Evolutionary conservation across 2,113 vertebrate genomes (phyloP).

Genomic region (Oceanodroma tethys): DNA sequence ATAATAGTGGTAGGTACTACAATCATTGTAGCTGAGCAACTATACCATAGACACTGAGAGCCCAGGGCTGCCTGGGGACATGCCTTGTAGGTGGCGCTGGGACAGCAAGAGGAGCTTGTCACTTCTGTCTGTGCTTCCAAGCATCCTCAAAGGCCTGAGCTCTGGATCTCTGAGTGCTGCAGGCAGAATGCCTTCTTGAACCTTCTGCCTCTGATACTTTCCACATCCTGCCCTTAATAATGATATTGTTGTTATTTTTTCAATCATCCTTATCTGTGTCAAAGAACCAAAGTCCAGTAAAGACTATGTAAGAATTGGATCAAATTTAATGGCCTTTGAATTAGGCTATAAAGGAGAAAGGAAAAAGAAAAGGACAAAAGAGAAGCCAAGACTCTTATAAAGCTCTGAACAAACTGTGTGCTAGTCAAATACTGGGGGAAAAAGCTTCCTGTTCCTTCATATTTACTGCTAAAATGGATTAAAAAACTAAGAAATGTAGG

Average conservation of each 20-base stretch:
- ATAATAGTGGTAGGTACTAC: background rate
- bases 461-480: background rate
- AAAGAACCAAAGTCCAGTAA: background rate
- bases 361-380: background rate
- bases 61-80: background rate
- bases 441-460: background rate
- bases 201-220: background rate
- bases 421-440: background rate
- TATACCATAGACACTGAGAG: background rate
- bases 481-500: background rate
- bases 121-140: background rate
- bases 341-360: background rate
- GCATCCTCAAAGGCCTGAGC: background rate
- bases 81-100: background rate
- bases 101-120: background rate
- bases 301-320: background rate
- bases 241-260: background rate
- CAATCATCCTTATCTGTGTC: background rate
- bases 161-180: background rate
- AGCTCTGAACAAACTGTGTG: background rate
- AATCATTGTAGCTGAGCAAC: background rate
- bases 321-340: background rate
- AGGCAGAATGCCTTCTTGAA: background rate
- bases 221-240: background rate
- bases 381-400: background rate